Conservation (phyloP, 1,140 invertebrate genomes). For the Drosophila burlai region DNA sequence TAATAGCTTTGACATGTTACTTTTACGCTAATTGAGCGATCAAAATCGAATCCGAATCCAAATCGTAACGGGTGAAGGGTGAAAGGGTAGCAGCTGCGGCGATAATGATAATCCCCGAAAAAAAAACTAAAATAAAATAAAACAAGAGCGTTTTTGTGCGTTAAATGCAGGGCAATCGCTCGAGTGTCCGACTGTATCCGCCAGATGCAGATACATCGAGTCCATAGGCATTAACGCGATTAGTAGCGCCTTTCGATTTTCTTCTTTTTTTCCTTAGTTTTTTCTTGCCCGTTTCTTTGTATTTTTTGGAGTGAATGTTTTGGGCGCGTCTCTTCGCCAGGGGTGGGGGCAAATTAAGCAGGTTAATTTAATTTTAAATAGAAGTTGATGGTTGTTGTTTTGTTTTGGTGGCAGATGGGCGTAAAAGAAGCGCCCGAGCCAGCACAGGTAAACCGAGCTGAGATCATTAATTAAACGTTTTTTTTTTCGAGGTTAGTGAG, state of each 20-base stretch:
- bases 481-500: constrained; percentile 71
- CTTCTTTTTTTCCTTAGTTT: constrained; percentile 7
- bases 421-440: constrained; percentile 69
- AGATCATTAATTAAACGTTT: constrained; percentile 76
- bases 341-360: constrained; percentile 74
- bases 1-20: constrained; percentile 83
- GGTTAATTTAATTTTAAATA: constrained; percentile 83
- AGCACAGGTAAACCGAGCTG: constrained; percentile 34
- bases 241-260: constrained; percentile 83
- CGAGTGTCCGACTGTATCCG: constrained; percentile 42
- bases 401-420: constrained; percentile 68
- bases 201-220: constrained; percentile 61
- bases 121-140: constrained; percentile 43
- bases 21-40: constrained; percentile 84
- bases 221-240: constrained; percentile 72
- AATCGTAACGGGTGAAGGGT: constrained; percentile 71
- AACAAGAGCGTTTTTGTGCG: constrained; percentile 73
- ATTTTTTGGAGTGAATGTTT: constrained; percentile 70
- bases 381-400: constrained; percentile 66
- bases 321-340: constrained; percentile 64
- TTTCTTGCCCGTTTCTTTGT: constrained; percentile 1
- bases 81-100: constrained; percentile 65
- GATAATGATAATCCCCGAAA: constrained; percentile 43
- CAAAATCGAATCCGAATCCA: constrained; percentile 76
- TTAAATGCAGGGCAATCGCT: constrained; percentile 70